Percentiles rank a stretch among this genome's conserved stretches.
Conservation (phyloP, 2,113 vertebrate species). For the Cichladusa arquata region DNA sequence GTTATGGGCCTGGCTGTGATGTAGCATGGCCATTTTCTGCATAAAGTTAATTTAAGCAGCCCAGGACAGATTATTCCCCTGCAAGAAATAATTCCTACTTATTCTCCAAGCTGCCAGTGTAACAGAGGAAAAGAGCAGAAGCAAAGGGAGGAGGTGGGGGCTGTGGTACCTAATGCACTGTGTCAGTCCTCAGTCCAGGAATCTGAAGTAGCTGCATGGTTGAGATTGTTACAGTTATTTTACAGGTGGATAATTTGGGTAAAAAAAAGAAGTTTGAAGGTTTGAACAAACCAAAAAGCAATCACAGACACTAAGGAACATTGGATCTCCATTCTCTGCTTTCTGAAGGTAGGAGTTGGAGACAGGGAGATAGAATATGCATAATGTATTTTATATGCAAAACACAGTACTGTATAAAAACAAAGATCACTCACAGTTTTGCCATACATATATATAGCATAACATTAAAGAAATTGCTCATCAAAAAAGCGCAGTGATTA, state of each 20-base stretch:
- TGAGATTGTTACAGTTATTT: background rate
- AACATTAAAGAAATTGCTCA: constrained; percentile 65
- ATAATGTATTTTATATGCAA: constrained; percentile 46
- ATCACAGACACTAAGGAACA: background rate
- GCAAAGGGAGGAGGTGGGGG: background rate
- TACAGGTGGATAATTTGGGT: background rate
- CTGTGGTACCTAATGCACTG: background rate
- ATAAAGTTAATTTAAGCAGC: constrained; percentile 50
- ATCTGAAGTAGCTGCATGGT: background rate
- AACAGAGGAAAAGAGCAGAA: background rate
- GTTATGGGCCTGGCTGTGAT: background rate
- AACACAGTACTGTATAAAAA: constrained; percentile 23
- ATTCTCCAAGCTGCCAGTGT: constrained; percentile 4
- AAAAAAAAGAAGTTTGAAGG: background rate
- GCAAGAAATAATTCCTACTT: constrained; percentile 42
- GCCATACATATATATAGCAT: constrained; percentile 55
- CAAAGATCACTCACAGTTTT: constrained; percentile 55
- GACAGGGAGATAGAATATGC: constrained; percentile 10
- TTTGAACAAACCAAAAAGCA: background rate
- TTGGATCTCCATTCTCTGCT: background rate
- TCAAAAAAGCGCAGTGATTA: constrained; percentile 58
- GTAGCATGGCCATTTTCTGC: constrained; percentile 22
- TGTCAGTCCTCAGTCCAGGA: background rate
- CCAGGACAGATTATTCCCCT: constrained; percentile 19
- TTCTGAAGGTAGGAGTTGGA: background rate